Evolutionary conservation across 2,888 invertebrate species (phyloP), one percentile per base, ranked within the genome.

Genomic region (Drosophila niveifrons): DNA sequence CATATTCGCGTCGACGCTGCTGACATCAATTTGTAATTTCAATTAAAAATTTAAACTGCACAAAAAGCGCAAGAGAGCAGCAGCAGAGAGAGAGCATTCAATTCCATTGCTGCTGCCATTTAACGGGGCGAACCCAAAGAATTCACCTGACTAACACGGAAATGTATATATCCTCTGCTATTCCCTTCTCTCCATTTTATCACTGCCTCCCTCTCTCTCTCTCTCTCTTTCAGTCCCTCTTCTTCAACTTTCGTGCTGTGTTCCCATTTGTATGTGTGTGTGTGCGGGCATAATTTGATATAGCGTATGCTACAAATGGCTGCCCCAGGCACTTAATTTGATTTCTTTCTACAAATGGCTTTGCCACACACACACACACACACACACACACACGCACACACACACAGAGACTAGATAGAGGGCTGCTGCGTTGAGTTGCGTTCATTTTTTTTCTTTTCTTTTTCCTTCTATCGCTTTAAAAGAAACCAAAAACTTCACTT

Each of bases 1-100:
- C 48, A 70, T 75, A 57, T 58, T 74, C 70, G 23, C 18, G 18
- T 4, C 18, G 67, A 46, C 55, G 72, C 59, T 72, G 72, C 59
- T 72, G 71, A 68, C 81, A 86, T 86, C 84, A 86, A 86, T 83
- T 79, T 77, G 81, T 83, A 83, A 83, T 86, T 86, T 77, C 80
- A 83, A 83, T 86, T 79, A 86, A 83, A 83, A 86, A 83, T 83
- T 75, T 73, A 83, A 86, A 73, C 62, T 55, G 63, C 56, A 52
- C 56, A 64, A 68, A 73, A 36, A 36, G 73, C 67, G 61, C 67
- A 72, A 71, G 66, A 76, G n/a, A n/a, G n/a, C n/a, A n/a, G 70
- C 41, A 46, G 36, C 36, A n/a, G n/a, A n/a, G n/a, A n/a, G 18
- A 34, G 13, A 53, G 18, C 66, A 66, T 80, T 82, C 71, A 67